Base-by-base conservation (phyloP, 2,888 invertebrate genomes). In the Phytoseiulus persimilis region DNA sequence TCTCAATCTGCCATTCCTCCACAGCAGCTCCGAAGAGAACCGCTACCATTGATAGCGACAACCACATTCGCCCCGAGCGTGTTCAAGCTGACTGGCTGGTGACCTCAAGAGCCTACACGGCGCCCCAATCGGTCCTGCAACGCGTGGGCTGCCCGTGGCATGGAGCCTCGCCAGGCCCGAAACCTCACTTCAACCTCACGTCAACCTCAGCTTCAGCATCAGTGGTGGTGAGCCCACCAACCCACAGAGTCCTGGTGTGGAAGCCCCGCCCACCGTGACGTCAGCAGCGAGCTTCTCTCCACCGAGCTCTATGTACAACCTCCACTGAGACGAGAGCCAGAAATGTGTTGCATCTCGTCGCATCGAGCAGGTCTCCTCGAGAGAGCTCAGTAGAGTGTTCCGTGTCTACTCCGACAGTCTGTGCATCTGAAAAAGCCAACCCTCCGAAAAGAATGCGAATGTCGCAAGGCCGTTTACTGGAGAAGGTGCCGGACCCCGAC, bases 241-340 rank as follows among this genome's bases (percentile, higher is more conserved):
- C 87, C 87, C 87, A 87, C 87, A 87, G 87, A 87, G 87, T 45
- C 39, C 87, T 87, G 84, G 39, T 33, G 39, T 87, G 33, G 28
- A 14, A 87, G 65, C 11, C 65, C 65, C 65, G 65, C 65, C 65
- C 18, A 11, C 65, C 28, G 23, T 65, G 65, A 65, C 65, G 65
- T 65, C 65, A 65, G 65, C 65, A 65, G 65, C 65, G 65, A 28
- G 65, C 65, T 65, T 65, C 65, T 65, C 65, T 65, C 65, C 65
- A 65, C 65, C 65, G 65, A 65, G 9, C 65, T 65, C 65, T 65
- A 65, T 65, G 65, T 65, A 65, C 65, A 65, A 65, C 65, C 65
- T 65, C 65, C 65, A 14, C 65, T 14, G 18, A 65, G 65, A 65
- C 18, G 65, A 65, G 28, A 6, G 65, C 65, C 14, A 23, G 18